These are phyloP conservation scores for Nyleta sp. DNA, from an alignment of 2,888 invertebrate species.

Conservation along the genomic window DNA sequence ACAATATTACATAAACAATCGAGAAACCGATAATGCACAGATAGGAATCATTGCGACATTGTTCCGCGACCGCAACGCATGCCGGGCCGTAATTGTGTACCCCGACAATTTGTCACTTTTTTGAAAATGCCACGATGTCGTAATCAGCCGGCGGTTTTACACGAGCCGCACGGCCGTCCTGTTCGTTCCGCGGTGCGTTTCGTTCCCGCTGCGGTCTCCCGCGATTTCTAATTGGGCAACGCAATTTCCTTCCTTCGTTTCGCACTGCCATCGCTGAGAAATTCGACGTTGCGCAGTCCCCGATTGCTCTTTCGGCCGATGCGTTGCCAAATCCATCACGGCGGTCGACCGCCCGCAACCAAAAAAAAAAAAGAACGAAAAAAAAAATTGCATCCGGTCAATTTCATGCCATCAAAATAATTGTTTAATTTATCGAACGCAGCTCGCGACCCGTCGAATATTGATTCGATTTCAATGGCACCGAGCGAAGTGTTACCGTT, in stretches of 20 bases:
- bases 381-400: too few species aligned
- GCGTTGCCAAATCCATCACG: conserved; percentile 50
- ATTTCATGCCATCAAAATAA: not conserved
- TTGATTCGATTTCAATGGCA: too few species aligned
- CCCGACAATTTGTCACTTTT: conserved; percentile 56
- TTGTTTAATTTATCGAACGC: not conserved
- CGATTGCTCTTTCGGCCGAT: conserved; percentile 52
- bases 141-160: conserved; percentile 50
- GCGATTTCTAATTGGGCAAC: conserved; percentile 74
- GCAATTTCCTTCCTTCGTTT: conserved; percentile 73
- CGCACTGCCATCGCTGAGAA: conserved; percentile 66
- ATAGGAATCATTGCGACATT: conserved; percentile 35
- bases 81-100: conserved; percentile 37
- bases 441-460: too few species aligned
- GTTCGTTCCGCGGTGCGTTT: conserved; percentile 56
- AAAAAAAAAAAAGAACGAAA: not conserved
- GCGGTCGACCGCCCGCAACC: too few species aligned
- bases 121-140: conserved; percentile 49
- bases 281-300: conserved; percentile 63
- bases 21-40: conserved; percentile 22
- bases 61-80: conserved; percentile 37
- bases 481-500: too few species aligned
- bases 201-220: conserved; percentile 64
- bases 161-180: conserved; percentile 35
- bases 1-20: conserved; percentile 16